A percentile compares a stretch with the other conserved stretches of the same genome.
Evolutionary conservation across 2,113 vertebrate genomes (phyloP).

Genomic region (Syngnathus floridae): DNA sequence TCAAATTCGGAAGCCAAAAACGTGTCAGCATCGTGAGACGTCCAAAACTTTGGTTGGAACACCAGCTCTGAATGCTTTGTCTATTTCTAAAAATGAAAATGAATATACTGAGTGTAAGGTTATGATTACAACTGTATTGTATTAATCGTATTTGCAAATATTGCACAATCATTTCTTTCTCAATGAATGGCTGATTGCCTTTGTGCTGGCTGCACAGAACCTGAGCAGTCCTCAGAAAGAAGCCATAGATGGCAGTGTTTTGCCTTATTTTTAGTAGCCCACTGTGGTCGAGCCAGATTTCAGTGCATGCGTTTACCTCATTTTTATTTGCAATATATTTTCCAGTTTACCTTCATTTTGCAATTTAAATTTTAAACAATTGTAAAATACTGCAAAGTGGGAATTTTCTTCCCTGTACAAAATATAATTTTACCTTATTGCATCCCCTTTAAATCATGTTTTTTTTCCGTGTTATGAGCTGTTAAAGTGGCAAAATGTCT

Average conservation of each 20-base stretch:
- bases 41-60: conserved; percentile 55
- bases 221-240: conserved; percentile 63
- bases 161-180: conserved; percentile 23
- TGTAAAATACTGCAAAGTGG: neutral
- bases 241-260: conserved; percentile 92
- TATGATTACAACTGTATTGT: conserved; percentile 60
- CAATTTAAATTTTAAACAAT: neutral
- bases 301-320: neutral
- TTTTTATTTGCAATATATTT: conserved; percentile 21
- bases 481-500: neutral
- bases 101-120: conserved; percentile 32
- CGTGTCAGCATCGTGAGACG: conserved; percentile 57
- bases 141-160: conserved; percentile 60
- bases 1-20: conserved; percentile 67
- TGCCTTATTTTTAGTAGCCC: conserved; percentile 69
- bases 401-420: neutral
- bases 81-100: conserved; percentile 39
- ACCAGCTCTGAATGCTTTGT: conserved; percentile 48
- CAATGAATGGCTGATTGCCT: conserved; percentile 42
- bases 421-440: neutral
- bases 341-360: conserved; percentile 11
- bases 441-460: neutral
- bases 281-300: conserved; percentile 35
- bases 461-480: neutral
- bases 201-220: conserved; percentile 56